Percentiles rank a stretch among this genome's conserved stretches.
Conservation (phyloP, 2,113 vertebrate species). For the Hippocampus guttulatus region DNA sequence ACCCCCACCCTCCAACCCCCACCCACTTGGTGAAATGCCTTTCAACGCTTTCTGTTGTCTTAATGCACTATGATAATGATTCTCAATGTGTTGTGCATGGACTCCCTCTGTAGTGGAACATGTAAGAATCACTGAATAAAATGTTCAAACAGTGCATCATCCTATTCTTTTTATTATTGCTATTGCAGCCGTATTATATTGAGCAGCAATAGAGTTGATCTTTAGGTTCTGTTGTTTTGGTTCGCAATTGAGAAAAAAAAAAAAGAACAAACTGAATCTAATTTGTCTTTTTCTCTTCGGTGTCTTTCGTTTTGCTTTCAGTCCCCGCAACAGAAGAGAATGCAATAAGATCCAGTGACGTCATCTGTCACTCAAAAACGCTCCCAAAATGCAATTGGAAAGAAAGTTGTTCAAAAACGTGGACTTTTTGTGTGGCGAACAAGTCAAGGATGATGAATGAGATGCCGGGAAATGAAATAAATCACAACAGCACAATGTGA, state of each 20-base stretch:
- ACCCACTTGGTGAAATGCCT: no score
- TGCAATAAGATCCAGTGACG: slow-evolving; percentile 3
- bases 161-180: no score
- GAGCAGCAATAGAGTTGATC: neutral
- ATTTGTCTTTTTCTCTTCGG: neutral
- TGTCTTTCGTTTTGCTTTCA: neutral
- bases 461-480: slow-evolving; percentile 55
- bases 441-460: slow-evolving; percentile 55
- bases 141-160: no score
- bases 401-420: neutral
- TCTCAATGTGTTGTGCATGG: no score
- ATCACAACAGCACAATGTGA: slow-evolving; percentile 44
- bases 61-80: no score
- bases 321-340: neutral
- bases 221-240: neutral
- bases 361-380: neutral
- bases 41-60: no score
- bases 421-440: slow-evolving; percentile 16
- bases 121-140: no score
- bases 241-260: neutral
- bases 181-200: neutral
- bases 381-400: slow-evolving; percentile 1
- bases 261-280: neutral
- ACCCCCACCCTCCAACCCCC: no score
- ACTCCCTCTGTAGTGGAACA: no score